phyloP scores from a whole-genome alignment of 92 coral and sea anemone genomes.

The Epizoanthus rinbou region DNA sequence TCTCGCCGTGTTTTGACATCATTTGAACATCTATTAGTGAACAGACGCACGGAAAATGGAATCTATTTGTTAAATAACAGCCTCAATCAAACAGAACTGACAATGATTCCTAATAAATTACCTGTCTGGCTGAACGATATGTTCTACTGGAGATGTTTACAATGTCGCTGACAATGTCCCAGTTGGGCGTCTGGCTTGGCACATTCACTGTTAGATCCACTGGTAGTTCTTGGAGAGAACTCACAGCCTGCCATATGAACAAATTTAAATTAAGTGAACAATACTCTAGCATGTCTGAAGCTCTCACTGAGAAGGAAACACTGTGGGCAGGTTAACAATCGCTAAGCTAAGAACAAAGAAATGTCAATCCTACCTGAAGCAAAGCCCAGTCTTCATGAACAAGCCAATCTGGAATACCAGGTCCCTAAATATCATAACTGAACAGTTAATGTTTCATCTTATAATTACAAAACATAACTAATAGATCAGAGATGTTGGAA shows the following conservation, averaged over 20 bases:
- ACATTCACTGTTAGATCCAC: conserved; percentile 91
- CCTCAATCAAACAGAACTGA: no score
- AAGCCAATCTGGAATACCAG: conserved; percentile 95
- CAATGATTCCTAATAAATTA: conserved; percentile 11
- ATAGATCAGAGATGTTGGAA: neutral
- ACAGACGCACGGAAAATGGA: no score
- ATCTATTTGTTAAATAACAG: no score
- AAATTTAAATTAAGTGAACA: no score
- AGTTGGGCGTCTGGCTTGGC: conserved; percentile 95
- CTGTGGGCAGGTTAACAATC: no score
- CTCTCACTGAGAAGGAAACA: no score
- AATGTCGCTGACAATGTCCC: conserved; percentile 97
- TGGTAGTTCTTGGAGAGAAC: conserved; percentile 95
- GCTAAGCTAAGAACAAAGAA: no score
- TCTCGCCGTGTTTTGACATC: no score
- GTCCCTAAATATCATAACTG: conserved; percentile 55
- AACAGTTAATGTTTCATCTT: neutral
- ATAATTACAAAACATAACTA: no score
- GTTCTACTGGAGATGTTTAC: conserved; percentile 94
- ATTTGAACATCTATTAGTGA: no score
- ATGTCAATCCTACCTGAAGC: conserved; percentile 77
- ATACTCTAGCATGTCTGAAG: neutral
- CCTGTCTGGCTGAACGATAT: conserved; percentile 94
- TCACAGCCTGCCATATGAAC: conserved; percentile 77
- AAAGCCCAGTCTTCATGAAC: conserved; percentile 99